Evolutionary conservation across 2,888 invertebrate species (phyloP), one percentile per base, ranked within the genome.

Genomic region (Chalcis sispes): DNA sequence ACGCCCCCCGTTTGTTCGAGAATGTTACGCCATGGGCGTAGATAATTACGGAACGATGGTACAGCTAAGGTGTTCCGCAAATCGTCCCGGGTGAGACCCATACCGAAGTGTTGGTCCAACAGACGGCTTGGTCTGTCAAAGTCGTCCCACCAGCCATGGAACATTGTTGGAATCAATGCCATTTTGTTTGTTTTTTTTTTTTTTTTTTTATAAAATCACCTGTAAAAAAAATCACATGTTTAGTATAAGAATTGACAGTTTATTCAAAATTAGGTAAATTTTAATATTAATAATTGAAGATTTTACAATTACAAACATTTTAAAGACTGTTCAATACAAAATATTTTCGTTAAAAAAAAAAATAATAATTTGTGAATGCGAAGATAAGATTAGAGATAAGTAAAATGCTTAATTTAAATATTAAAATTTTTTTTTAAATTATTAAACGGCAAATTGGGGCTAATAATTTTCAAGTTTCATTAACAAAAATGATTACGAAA

Each of bases 71-170:
- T 91, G 1, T 92, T 92, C 54, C 93, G 87, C 0, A 95, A 90
- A 84, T 95, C 95, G 82, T 95, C 95, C 67, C 92, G 91, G 80
- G 91, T 91, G 52, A 94, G 90, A 0, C 94, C 93, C 82, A 93
- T 90, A 73, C 95, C 95, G 85, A 96, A 96, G 85, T 95, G 94
- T 89, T 95, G 94, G 89, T 96, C 95, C 79, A 95, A 85, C 52
- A 95, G 92, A 46, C 94, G 92, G 61, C 94, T 94, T 0, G 87
- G 87, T 78, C 95, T 86, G 32, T 92, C 94, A 86, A 92, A 92
- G 83, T 95, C 95, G 83, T 95, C 94, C 95, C 95, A 95, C 95
- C 95, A 95, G 85, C 95, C 95, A 77, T 95, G 94, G 90, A 94
- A 95, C 88, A 94, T 90, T 87, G 94, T 91, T 42, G 85, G 76